Evolutionary conservation across 1,140 invertebrate genomes (phyloP).

Genomic region (Drosophila jambulina): DNA sequence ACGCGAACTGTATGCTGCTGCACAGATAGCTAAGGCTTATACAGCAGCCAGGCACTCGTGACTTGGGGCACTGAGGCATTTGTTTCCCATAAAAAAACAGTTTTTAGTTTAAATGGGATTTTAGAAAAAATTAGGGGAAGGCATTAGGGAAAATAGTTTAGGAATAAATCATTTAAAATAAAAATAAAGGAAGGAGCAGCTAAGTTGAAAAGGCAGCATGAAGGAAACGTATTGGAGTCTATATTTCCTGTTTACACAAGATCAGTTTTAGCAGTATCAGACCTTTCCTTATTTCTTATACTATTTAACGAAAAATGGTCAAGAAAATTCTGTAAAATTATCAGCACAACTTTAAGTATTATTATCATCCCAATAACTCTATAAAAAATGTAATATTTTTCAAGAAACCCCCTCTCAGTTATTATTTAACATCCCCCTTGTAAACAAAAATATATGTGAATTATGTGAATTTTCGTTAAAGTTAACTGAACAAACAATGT

Average conservation of each 20-base stretch:
- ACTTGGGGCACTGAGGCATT: constrained; percentile 6
- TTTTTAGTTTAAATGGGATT: background rate
- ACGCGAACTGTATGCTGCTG: constrained; percentile 19
- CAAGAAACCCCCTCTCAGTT: no score
- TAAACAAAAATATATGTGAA: constrained; percentile 12
- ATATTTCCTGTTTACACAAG: no score
- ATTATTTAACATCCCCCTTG: background rate
- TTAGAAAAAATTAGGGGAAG: background rate
- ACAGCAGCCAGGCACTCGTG: constrained; percentile 12
- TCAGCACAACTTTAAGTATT: background rate
- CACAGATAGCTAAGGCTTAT: constrained; percentile 13
- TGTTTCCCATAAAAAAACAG: constrained; percentile 19
- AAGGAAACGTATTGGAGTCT: no score
- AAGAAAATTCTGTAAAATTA: background rate
- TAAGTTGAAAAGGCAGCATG: no score
- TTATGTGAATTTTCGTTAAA: background rate
- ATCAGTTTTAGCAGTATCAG: no score
- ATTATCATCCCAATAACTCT: no score
- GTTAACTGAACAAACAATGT: constrained; percentile 33
- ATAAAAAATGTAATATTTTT: background rate
- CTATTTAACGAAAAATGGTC: background rate
- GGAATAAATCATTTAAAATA: background rate
- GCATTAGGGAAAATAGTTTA: background rate
- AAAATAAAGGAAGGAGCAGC: no score
- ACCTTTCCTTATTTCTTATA: background rate